Evolutionary conservation across 2,888 invertebrate species (phyloP).

Genomic region (Tinea semifulvella): DNA sequence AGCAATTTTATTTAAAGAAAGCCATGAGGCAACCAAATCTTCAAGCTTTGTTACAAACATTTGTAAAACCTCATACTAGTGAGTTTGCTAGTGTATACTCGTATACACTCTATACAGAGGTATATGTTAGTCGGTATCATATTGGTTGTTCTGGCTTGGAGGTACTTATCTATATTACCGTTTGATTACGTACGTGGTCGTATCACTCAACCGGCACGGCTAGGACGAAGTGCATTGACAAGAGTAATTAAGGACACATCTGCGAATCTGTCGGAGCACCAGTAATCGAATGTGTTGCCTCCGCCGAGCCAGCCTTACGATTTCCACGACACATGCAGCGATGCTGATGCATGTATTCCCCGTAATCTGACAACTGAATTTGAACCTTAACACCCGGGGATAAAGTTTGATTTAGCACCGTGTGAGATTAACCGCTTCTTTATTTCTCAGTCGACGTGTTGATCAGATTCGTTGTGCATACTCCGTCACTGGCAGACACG

Average conservation of each 20-base stretch:
- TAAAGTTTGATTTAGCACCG: slow-evolving; percentile 31
- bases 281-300: not conserved
- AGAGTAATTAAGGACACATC: slow-evolving; percentile 8
- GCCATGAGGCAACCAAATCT: no score
- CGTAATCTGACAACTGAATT: not conserved
- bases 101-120: no score
- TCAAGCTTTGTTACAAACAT: no score
- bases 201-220: not conserved
- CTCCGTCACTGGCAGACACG: slow-evolving; percentile 66
- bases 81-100: no score
- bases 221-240: slow-evolving; percentile 2
- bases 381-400: slow-evolving; percentile 32
- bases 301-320: not conserved
- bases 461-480: slow-evolving; percentile 67
- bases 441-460: slow-evolving; percentile 59
- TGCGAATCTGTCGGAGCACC: not conserved
- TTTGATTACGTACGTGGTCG: not conserved
- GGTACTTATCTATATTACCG: no score
- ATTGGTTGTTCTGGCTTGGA: no score
- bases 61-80: no score
- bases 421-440: slow-evolving; percentile 37
- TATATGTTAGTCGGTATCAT: no score
- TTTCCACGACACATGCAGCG: not conserved
- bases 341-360: slow-evolving; percentile 4
- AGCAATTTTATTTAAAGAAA: no score